Evolutionary conservation across 2,888 invertebrate species (phyloP), one percentile per base, ranked within the genome.

Genomic region (Cremastinae sp.): DNA sequence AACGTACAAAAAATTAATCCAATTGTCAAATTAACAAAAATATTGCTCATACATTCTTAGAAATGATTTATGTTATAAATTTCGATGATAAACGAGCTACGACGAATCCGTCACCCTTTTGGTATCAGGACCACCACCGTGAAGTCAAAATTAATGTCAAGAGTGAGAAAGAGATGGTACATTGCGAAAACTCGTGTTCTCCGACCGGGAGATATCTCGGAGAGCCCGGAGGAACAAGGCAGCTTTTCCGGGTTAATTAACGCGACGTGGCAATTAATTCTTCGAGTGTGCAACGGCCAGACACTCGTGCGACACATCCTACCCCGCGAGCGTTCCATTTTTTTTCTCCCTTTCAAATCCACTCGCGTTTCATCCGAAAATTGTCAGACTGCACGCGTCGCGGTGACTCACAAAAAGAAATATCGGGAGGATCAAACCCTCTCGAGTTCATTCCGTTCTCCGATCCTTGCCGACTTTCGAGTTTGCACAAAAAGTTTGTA

Each of bases 261-360:
- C 69, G 80, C 81, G 80, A 80, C 80, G 78, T 81, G 80, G 82
- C 80, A 81, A 83, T 83, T 82, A 77, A 82, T 81, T 75, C 80
- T 54, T 78, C 79, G 81, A 83, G 79, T 77, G 77, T 76, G 64
- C 81, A 73, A 81, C 80, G 72, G 79, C 73, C 73, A 78, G 82
- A 79, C 82, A 78, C 79, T 77, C 76, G 69, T 73, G 76, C 20
- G 10, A n/a, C 28, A 28, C 51, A 58, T 38, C 16, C 18, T 34
- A 45, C 62, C 9, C 58, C 36, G n/a, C n/a, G n/a, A n/a, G n/a
- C n/a, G 7, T 45, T 69, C 34, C n/a, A 47, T 47, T 20, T 28
- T 20, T n/a, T 7, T 18, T 47, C n/a, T 61, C 18, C 7, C 28
- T 51, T 56, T 62, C 49, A 51, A 12, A 45, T 0, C 54, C 8